A percentile compares a stretch with the other conserved stretches of the same genome.
phyloP scores from a whole-genome alignment of 1,140 invertebrate genomes.

The Drosophila pandora region DNA sequence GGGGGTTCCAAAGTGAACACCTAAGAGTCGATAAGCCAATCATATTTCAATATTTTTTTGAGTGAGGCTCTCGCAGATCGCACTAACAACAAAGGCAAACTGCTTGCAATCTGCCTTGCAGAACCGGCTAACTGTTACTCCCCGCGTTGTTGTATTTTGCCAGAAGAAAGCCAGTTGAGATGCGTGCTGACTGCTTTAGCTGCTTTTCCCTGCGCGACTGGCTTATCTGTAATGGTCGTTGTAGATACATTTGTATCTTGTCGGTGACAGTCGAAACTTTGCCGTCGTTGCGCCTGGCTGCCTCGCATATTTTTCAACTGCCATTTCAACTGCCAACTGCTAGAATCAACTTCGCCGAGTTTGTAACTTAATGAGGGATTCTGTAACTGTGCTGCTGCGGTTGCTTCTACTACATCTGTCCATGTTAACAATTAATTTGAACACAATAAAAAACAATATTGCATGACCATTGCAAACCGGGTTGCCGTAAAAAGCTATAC shows the following conservation, averaged over 20 bases:
- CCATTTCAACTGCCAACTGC: constrained; percentile 6
- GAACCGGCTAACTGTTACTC: constrained; percentile 73
- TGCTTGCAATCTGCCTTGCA: constrained; percentile 59
- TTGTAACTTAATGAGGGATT: constrained; percentile 48
- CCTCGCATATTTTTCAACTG: constrained; percentile 6
- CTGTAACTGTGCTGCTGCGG: constrained; percentile 17
- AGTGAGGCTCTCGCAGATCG: constrained; percentile 55
- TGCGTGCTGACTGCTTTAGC: constrained; percentile 46
- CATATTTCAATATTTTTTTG: background rate
- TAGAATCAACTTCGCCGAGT: constrained; percentile 23
- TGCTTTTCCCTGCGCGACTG: constrained; percentile 24
- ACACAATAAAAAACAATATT: constrained; percentile 50
- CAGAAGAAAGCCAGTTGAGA: constrained; percentile 38
- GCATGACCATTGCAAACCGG: constrained; percentile 68
- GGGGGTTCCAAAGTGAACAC: too few species aligned
- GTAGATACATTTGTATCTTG: constrained; percentile 69
- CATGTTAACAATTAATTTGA: constrained; percentile 55
- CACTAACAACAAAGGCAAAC: constrained; percentile 39
- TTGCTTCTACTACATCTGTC: background rate
- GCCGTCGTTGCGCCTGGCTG: constrained; percentile 50
- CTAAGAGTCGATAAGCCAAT: background rate
- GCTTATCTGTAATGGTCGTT: constrained; percentile 41
- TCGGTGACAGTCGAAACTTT: constrained; percentile 63
- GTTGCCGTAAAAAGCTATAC: constrained; percentile 59
- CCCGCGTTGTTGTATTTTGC: constrained; percentile 26